Conservation (phyloP, 1,140 invertebrate species). For the Littorina saxatilis region DNA sequence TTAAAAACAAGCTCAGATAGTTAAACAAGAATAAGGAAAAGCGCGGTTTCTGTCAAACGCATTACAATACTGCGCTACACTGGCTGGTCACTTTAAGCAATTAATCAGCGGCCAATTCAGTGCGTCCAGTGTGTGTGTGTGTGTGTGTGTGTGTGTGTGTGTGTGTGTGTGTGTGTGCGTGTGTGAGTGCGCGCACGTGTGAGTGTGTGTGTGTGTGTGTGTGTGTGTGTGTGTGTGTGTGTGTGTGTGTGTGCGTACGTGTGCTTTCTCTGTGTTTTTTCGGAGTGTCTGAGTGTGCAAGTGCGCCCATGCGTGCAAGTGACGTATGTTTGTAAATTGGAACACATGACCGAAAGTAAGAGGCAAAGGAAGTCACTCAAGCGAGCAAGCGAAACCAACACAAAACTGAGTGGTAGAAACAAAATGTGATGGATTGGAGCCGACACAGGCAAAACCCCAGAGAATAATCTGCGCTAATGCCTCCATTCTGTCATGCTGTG, state of each 20-base stretch:
- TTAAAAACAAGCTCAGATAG: too few relatives aligned
- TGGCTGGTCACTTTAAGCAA: too few relatives aligned
- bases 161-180: background rate
- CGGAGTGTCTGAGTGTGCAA: background rate
- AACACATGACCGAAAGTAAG: background rate
- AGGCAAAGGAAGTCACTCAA: background rate
- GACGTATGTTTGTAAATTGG: too few relatives aligned
- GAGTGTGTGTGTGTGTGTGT: constrained; percentile 19
- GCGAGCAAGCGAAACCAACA: background rate
- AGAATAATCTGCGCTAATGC: too few relatives aligned
- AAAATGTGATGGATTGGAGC: too few relatives aligned
- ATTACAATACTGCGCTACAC: too few relatives aligned
- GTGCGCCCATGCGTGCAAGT: background rate
- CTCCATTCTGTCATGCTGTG: too few relatives aligned
- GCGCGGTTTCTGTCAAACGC: too few relatives aligned
- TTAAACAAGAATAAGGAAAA: too few relatives aligned
- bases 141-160: constrained; percentile 18
- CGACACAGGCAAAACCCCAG: too few relatives aligned
- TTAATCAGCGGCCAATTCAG: too few relatives aligned
- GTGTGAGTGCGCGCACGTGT: background rate
- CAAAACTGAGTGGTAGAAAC: background rate
- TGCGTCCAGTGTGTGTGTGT: background rate
- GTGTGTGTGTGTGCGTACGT: constrained; percentile 7
- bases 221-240: constrained; percentile 19
- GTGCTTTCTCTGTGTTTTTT: background rate